Base-by-base conservation (phyloP, 2,113 vertebrate species). In the Onychostoma macrolepis region DNA sequence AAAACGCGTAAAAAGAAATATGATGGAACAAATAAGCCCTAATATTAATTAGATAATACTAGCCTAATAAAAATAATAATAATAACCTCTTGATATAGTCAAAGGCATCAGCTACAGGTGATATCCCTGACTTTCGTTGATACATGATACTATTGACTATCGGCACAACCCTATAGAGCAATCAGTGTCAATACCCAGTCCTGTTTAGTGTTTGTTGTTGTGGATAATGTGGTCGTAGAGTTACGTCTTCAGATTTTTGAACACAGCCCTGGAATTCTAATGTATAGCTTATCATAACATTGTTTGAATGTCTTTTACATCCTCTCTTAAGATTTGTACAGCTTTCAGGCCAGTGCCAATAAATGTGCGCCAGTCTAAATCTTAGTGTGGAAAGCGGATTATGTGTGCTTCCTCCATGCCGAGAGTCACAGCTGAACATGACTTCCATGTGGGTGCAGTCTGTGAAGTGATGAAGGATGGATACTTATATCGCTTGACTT, bases 381-480 rank as follows among this genome's bases (percentile, higher is more conserved):
- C 53, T 43, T 69, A 6, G 58, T 81, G 33, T 45, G 28, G 36
- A 67, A 79, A 83, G 15, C 33, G 15, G 28, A 71, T 71, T 75
- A 45, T 8, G 24, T 17, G n/a, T 53, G 33, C 33, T n/a, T 80
- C 63, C 33, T 82, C 26, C 33, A 76, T 83, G 53, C 41, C 26
- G 45, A 58, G 63, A 84, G 19, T 79, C 28, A 58, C 30, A 58
- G 26, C 12, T 87, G 63, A 45, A 58, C 80, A 87, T 75, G 33
- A 36, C 10, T 38, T 50, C 13, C 15, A 19, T 33, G 58, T 76
- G 56, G 86, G 53, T 80, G 33, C 78, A 80, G 15, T 61, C 53
- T 80, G 53, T 58, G 21, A 26, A 61, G 33, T 80, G 33, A 26
- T 80, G 33, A 65, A 65, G n/a, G n/a, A 65, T 28, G 56, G 7